Percentiles rank a stretch among this genome's conserved stretches.
Evolutionary conservation across 2,888 invertebrate species (phyloP).

Genomic region (Leptogaster cylindrica): DNA sequence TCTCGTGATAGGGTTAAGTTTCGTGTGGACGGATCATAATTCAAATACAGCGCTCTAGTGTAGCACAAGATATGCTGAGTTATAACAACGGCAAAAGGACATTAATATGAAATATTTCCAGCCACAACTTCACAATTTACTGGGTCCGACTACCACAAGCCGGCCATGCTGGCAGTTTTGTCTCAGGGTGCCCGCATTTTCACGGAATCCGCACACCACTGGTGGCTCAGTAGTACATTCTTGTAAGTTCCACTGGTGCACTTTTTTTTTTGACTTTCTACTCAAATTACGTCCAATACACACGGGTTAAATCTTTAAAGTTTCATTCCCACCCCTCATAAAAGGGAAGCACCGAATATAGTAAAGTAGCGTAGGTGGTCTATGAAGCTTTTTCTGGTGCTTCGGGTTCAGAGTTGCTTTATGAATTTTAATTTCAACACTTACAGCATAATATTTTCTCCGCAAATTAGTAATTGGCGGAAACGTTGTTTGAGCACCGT

Average conservation of each 20-base stretch:
- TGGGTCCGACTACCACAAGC: slow-evolving; percentile 7
- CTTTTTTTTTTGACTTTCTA: neutral
- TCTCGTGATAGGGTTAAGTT: slow-evolving; percentile 47
- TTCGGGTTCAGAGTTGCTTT: too few species aligned
- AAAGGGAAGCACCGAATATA: too few species aligned
- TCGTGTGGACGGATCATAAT: slow-evolving; percentile 45
- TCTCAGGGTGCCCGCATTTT: neutral
- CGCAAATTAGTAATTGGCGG: too few species aligned
- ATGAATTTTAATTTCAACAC: too few species aligned
- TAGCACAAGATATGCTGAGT: slow-evolving; percentile 42
- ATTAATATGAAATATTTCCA: slow-evolving; percentile 45
- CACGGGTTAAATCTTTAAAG: neutral
- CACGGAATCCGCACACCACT: neutral
- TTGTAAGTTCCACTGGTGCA: neutral
- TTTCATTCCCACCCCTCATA: too few species aligned
- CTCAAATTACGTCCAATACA: neutral
- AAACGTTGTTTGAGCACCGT: too few species aligned
- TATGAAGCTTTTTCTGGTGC: too few species aligned
- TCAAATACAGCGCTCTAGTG: slow-evolving; percentile 25
- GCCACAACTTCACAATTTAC: slow-evolving; percentile 46
- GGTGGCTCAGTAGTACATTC: neutral
- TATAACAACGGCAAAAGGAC: slow-evolving; percentile 44
- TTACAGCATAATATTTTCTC: too few species aligned
- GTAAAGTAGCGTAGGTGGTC: too few species aligned
- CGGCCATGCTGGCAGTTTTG: neutral